Evolutionary conservation across 2,888 invertebrate genomes (phyloP), one percentile per base, ranked within the genome.

Genomic region (Synanthedon myopaeformis): DNA sequence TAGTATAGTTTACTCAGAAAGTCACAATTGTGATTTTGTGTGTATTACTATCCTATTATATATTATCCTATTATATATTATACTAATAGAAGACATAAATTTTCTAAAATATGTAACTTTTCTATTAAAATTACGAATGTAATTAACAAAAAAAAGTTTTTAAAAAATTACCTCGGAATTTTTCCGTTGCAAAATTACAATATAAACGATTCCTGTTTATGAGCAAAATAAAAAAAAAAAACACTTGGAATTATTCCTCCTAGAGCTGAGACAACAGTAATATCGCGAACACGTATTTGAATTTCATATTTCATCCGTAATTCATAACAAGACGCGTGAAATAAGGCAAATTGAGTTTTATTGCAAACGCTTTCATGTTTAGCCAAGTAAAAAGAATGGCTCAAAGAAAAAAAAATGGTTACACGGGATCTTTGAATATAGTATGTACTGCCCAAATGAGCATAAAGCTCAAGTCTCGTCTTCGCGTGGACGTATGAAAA

Each of bases 331-430:
- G 62, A 60, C 62, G 61, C 58, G 62, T 61, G 61, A 63, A 65
- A 64, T 63, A 66, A 65, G 61, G 62, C 62, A 66, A 68, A 69
- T 67, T 67, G 65, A 67, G 65, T 65, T 67, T 67, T 64, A 67
- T 62, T 65, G 60, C 64, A 61, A 62, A 58, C 63, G 63, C 64
- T 67, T 67, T 65, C 64, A 64, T 63, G 62, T 67, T 65, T 62
- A 61, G 57, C 59, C 58, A 62, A 63, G 64, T 57, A 61, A 59
- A 59, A 65, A 35, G 35, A 65, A 64, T 58, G 53, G 55, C 55
- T 55, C 54, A 58, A 58, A 57, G 64, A 63, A 62, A 54, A 55
- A 54, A 48, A 14, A 23, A 23, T 45, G 23, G 54, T 48, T 56
- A 52, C 42, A 42, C 42, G 54, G 55, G 54, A 54, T 59, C 60